Base-by-base conservation (phyloP, 1,140 invertebrate genomes). In the Neodiprion virginianus region DNA sequence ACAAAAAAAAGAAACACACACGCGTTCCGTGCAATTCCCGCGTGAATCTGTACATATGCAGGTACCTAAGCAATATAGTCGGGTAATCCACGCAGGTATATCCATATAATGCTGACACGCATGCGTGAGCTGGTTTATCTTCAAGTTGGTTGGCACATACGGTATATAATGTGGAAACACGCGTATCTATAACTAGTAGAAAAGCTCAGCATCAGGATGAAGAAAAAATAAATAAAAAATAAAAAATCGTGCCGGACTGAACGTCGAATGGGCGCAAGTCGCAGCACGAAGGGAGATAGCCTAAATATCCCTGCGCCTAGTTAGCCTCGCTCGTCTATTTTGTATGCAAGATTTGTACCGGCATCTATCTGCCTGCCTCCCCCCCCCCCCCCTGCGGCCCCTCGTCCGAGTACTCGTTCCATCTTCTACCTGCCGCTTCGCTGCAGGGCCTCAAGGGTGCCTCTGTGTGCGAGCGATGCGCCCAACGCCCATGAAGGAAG, bases 331-430 rank as follows among this genome's bases (percentile, higher is more conserved):
- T 74, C 77, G 79, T 79, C 78, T 78, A 28, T 81, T 83, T 81
- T 76, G 81, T 83, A 83, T 83, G 80, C 81, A 83, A 78, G 74
- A 73, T 74, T 78, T 78, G 81, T 83, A 78, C 11, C 8, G 53
- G 5, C 53, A 61, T 61, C 53, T 61, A 61, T 61, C 53, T 61
- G 72, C 72, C 71, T 79, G 79, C 80, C 80, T 78, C 77, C 79
- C 78, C 11, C 75, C 79, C 79, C 28, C 79, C 76, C 77, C 66
- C 75, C 69, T 74, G 71, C 75, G 72, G 49, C 74, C 72, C 76
- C 77, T 70, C 74, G 48, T 40, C 28, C 71, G 48, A 28, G 72
- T 74, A 76, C 72, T 73, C 77, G 76, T 74, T 75, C 77, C 74
- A 21, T 72, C 67, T 79, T 78, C 78, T 76, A 74, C 73, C 73